Base-by-base conservation (phyloP, 2,888 invertebrate species). In the Eledona agricola region DNA sequence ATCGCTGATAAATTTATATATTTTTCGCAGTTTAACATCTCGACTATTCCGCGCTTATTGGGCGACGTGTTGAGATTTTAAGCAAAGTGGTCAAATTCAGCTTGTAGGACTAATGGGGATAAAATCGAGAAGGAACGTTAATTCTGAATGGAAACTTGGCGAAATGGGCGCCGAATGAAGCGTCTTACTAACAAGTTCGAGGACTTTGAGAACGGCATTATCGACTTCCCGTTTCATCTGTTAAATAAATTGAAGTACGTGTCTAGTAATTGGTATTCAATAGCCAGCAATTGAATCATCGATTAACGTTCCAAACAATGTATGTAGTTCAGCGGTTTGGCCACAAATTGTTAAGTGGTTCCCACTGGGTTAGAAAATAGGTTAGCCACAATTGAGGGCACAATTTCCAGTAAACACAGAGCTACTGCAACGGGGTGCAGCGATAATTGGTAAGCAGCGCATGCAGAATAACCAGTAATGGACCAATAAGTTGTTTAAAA, bases 301-400 rank as follows among this genome's bases (percentile, higher is more conserved):
- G 59, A 59, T 58, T 62, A 60, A 58, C 55, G 59, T 55, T 51
- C 53, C 59, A 62, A 59, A 60, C 63, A 58, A 62, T 62, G 55
- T 43, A 32, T 58, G 54, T 59, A 60, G 63, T 62, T 62, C 58
- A 58, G 58, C 55, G 59, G 61, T 60, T 58, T 56, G 46, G 55
- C 61, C 64, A 53, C 66, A 68, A 67, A 69, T 67, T 63, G 63
- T 66, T 65, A 68, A 66, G 66, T 60, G 61, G 61, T 59, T 63
- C 65, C 63, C 67, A 62, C 52, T 61, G 63, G 65, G 63, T 59
- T 57, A 63, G 66, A 66, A 66, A 69, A 66, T 62, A 49, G 65
- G 64, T 55, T 60, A 56, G 58, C 60, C 58, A 50, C 60, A 59
- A 60, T 62, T 54, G 49, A 56, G 62, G 60, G 57, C 59, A 51